Percentiles rank a stretch among this genome's conserved stretches.
These are phyloP conservation scores for Lasioglossum calceatum DNA, from an alignment of 2,888 invertebrate genomes.

Conservation along the genomic window DNA sequence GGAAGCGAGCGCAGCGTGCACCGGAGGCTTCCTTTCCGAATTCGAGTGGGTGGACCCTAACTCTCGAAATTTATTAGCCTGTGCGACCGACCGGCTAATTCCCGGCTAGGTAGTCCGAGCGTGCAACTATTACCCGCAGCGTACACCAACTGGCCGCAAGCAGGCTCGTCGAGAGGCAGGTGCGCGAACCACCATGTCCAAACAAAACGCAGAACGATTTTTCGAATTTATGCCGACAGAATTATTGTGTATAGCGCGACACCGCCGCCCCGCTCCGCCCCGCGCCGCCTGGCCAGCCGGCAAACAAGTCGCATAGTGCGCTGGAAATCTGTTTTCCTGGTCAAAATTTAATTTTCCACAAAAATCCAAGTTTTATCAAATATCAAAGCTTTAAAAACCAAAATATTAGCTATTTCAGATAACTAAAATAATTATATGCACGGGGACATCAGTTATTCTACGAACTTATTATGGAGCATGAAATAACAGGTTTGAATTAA, in stretches of 20 bases:
- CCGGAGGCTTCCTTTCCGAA: conserved; percentile 75
- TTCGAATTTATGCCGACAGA: conserved; percentile 24
- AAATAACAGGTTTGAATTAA: no score
- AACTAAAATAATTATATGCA: no score
- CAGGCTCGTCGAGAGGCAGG: conserved; percentile 33
- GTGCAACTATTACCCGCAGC: conserved; percentile 69
- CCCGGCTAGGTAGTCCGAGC: conserved; percentile 55
- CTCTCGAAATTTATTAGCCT: conserved; percentile 73
- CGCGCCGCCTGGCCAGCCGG: not conserved
- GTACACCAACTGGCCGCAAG: conserved; percentile 46
- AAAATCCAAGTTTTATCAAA: no score
- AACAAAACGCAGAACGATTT: conserved; percentile 16
- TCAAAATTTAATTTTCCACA: no score
- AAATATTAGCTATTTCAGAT: no score
- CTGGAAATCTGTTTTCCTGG: not conserved
- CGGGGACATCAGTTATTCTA: no score
- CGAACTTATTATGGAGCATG: no score
- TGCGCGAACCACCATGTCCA: conserved; percentile 20
- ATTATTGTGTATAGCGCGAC: not conserved
- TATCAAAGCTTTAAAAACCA: no score
- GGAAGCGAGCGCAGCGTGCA: conserved; percentile 72
- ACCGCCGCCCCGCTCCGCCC: not conserved
- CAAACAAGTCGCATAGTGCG: not conserved
- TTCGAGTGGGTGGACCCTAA: conserved; percentile 74
- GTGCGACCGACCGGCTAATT: conserved; percentile 73